A percentile compares a stretch with the other conserved stretches of the same genome.
Conservation (phyloP, 2,113 vertebrate species). For the Stegostoma tigrinum region DNA sequence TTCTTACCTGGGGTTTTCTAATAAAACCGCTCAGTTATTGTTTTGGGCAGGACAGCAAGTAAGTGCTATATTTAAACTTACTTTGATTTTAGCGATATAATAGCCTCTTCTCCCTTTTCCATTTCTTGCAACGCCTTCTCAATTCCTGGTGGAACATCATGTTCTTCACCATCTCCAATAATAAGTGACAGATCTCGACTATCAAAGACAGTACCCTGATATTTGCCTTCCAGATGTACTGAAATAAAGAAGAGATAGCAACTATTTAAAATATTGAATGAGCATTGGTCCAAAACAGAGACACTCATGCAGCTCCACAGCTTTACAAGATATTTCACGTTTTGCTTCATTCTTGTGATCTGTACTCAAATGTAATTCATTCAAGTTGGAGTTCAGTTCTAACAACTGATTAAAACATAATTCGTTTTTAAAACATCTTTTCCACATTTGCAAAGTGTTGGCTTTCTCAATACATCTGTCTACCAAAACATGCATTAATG, state of each 20-base stretch:
- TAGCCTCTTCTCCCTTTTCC: conserved; percentile 82
- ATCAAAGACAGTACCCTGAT: conserved; percentile 70
- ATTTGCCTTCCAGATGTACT: conserved; percentile 75
- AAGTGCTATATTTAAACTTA: conserved; percentile 49
- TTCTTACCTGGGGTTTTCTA: neutral
- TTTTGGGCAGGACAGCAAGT: neutral
- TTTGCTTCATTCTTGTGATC: neutral
- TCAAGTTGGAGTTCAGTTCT: neutral
- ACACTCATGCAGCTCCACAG: neutral
- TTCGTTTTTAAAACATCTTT: neutral
- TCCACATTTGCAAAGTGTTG: neutral
- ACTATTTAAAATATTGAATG: too few relatives aligned
- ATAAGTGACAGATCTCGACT: conserved; percentile 81
- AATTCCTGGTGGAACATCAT: conserved; percentile 72
- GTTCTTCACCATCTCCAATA: conserved; percentile 76
- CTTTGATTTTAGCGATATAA: conserved; percentile 80
- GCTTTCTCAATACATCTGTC: neutral
- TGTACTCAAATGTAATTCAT: neutral
- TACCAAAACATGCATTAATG: neutral
- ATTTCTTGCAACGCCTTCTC: conserved; percentile 86
- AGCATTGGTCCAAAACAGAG: too few relatives aligned
- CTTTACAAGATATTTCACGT: neutral
- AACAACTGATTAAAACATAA: neutral
- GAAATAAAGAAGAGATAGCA: conserved; percentile 31
- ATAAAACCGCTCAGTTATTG: neutral